Conservation (phyloP, 1,140 invertebrate genomes). For the Zeugodacus cucurbitae region DNA sequence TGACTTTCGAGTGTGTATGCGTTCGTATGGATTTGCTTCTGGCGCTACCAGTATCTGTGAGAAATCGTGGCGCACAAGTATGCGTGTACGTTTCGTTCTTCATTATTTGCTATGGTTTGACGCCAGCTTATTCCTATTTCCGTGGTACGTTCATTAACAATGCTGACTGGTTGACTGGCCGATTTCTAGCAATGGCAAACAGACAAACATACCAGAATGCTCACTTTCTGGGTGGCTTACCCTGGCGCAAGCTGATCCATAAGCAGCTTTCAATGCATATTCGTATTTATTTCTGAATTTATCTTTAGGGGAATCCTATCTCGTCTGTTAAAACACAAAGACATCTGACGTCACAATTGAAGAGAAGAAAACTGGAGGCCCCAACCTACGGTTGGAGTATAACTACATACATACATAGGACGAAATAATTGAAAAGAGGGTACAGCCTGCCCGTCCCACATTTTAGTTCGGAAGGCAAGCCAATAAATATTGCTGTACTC, state of each 20-base stretch:
- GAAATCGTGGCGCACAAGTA: neutral
- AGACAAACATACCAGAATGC: neutral
- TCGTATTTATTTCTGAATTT: no score
- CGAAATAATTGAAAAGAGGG: no score
- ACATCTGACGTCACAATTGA: no score
- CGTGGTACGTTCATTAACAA: neutral
- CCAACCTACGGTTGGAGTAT: no score
- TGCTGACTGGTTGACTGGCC: neutral
- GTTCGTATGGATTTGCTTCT: neutral
- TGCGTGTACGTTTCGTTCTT: neutral
- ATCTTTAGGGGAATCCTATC: no score
- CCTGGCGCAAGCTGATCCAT: neutral
- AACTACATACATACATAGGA: no score
- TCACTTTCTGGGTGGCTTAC: neutral
- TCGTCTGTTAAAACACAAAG: no score
- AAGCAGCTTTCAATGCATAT: neutral
- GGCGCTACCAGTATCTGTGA: neutral
- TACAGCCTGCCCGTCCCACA: no score
- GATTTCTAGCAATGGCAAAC: neutral
- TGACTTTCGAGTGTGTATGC: neutral
- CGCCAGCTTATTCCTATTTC: neutral
- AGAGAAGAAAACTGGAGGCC: no score
- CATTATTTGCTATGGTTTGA: constrained; percentile 16
- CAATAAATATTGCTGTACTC: no score
- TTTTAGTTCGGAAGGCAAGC: no score